Percentiles rank a stretch among this genome's conserved stretches.
Evolutionary conservation across 2,888 invertebrate genomes (phyloP).

Genomic region (Criorhina ranunculi): DNA sequence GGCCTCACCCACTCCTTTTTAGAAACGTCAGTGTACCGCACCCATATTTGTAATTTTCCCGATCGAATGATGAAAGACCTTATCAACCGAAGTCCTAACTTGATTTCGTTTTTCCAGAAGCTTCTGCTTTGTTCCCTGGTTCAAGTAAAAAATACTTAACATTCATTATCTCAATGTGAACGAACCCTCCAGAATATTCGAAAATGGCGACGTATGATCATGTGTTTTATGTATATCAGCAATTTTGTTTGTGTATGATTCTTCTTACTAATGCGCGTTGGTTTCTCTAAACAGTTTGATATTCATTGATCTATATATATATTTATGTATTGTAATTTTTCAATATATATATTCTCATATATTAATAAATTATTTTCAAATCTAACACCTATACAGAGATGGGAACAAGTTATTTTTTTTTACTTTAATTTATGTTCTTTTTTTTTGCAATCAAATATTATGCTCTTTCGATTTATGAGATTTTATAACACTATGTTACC

Average conservation of each 20-base stretch:
- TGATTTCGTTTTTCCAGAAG: too few species aligned
- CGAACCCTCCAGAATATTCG: background rate
- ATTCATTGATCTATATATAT: slow-evolving; percentile 73
- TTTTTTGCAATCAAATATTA: slow-evolving; percentile 63
- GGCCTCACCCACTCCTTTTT: too few species aligned
- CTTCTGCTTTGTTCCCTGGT: too few species aligned
- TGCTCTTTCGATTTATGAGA: slow-evolving; percentile 72
- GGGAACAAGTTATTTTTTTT: slow-evolving; percentile 71
- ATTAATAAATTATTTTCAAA: slow-evolving; percentile 75
- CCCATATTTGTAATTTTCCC: too few species aligned
- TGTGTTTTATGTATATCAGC: slow-evolving; percentile 23
- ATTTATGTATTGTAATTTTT: slow-evolving; percentile 49
- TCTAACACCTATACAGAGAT: slow-evolving; percentile 77
- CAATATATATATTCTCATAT: slow-evolving; percentile 54
- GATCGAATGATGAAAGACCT: too few species aligned
- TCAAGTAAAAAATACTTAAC: background rate
- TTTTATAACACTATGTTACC: slow-evolving; percentile 70
- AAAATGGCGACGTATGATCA: slow-evolving; percentile 9
- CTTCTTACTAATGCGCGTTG: slow-evolving; percentile 43
- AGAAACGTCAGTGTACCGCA: too few species aligned
- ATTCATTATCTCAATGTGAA: slow-evolving; percentile 3
- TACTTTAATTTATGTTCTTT: slow-evolving; percentile 24
- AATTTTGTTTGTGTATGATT: slow-evolving; percentile 22
- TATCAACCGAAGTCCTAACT: too few species aligned
- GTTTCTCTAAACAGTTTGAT: slow-evolving; percentile 61